phyloP scores from a whole-genome alignment of 2,888 invertebrate genomes.

The Aplocera efformata region DNA sequence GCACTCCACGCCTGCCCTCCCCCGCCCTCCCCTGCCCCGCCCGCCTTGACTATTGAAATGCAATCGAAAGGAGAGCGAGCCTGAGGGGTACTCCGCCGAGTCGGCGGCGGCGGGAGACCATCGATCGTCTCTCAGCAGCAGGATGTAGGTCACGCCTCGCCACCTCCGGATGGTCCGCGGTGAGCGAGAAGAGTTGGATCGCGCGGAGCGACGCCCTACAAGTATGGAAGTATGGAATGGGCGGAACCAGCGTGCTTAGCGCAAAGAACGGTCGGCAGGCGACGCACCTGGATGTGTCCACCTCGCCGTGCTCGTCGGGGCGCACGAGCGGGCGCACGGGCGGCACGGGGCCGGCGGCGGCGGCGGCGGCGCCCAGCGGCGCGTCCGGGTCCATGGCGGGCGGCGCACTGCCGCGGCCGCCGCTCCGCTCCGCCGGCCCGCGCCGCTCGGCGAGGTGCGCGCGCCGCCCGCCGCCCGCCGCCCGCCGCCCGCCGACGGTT shows the following conservation, averaged over 20 bases:
- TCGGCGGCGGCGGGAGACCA: not conserved
- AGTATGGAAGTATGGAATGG: no score
- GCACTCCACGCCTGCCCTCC: no score
- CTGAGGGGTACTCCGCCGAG: no score
- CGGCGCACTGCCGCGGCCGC: slow-evolving; percentile 30
- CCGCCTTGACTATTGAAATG: no score
- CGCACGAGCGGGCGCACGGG: slow-evolving; percentile 86
- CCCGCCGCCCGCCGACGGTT: slow-evolving; percentile 1
- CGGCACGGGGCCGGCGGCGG: slow-evolving; percentile 40
- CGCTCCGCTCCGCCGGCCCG: slow-evolving; percentile 17
- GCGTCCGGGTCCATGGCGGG: slow-evolving; percentile 44
- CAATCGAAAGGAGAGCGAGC: no score
- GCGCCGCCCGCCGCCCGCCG: slow-evolving; percentile 6
- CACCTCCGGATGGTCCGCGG: no score
- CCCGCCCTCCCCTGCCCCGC: no score
- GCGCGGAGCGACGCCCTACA: no score
- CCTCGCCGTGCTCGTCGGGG: slow-evolving; percentile 91
- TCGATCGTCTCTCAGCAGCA: not conserved
- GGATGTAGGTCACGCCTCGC: not conserved
- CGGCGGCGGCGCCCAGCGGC: slow-evolving; percentile 55
- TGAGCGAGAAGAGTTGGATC: no score
- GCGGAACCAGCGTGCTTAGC: no score
- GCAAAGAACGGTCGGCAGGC: not conserved
- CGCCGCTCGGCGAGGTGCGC: slow-evolving; percentile 18
- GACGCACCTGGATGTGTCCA: slow-evolving; percentile 86